Percentiles rank a stretch among this genome's conserved stretches.
Conservation (phyloP, 2,797 vertebrate species). For the Girardinus metallicus region DNA sequence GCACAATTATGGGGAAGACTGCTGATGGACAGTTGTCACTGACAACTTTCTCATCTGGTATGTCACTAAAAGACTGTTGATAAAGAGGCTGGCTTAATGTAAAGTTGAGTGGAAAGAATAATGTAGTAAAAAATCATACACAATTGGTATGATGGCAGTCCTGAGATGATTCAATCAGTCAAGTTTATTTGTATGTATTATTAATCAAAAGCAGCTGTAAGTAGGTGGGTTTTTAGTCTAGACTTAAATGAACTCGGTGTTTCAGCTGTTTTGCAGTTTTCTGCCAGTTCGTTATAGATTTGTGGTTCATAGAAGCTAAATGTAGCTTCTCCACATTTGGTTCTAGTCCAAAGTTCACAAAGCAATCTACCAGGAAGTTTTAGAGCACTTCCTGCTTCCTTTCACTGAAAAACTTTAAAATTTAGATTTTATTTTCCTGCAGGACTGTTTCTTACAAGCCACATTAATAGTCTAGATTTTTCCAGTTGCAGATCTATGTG, state of each 20-base stretch:
- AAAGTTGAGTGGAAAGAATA: not conserved
- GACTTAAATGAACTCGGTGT: too few relatives aligned
- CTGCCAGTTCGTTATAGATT: too few relatives aligned
- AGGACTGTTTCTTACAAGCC: constrained; percentile 1
- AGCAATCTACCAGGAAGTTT: not conserved
- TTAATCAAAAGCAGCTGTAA: too few relatives aligned
- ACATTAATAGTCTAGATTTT: constrained; percentile 35
- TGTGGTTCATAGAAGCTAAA: too few relatives aligned
- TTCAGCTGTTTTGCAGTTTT: too few relatives aligned
- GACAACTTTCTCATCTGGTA: not conserved
- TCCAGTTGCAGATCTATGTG: constrained; percentile 52
- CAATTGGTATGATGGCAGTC: not conserved
- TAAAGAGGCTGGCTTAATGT: not conserved
- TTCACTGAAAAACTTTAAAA: not conserved
- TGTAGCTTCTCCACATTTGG: too few relatives aligned
- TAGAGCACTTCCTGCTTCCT: not conserved
- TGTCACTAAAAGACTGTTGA: not conserved
- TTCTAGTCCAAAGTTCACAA: not conserved
- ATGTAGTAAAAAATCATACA: not conserved
- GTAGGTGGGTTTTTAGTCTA: too few relatives aligned
- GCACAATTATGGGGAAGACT: not conserved
- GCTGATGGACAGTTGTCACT: not conserved
- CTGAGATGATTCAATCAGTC: not conserved
- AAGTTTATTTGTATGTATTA: not conserved
- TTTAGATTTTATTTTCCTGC: not conserved